These are phyloP conservation scores for Calliopum simillimum DNA, from an alignment of 2,888 invertebrate species.

Conservation along the genomic window DNA sequence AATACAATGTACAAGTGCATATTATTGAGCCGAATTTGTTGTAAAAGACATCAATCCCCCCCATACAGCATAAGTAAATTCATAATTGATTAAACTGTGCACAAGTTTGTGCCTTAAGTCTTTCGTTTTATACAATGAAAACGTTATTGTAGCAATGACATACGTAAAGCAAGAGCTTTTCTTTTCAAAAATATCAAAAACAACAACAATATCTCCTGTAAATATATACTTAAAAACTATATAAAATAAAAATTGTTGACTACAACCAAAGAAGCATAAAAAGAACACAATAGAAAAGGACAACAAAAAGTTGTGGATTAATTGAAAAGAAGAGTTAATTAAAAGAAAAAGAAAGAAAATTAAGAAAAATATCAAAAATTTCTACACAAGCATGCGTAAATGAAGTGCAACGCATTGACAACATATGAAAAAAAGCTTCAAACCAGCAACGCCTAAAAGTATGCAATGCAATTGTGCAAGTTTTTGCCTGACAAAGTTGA, in stretches of 20 bases:
- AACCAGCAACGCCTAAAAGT: no score
- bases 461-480: no score
- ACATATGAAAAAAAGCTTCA: background rate
- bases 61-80: no score
- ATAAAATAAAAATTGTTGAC: conserved; percentile 48
- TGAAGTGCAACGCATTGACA: conserved; percentile 46
- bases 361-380: conserved; percentile 31
- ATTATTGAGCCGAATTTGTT: no score
- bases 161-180: background rate
- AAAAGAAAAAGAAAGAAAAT: conserved; percentile 39
- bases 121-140: conserved; percentile 9
- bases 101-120: conserved; percentile 37
- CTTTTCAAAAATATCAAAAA: background rate
- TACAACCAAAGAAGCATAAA: conserved; percentile 57
- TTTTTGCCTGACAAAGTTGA: no score
- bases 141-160: no score
- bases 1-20: no score
- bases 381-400: conserved; percentile 55
- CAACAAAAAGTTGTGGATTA: conserved; percentile 53
- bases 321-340: conserved; percentile 51
- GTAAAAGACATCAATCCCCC: no score
- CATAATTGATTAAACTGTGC: conserved; percentile 16
- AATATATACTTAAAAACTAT: conserved; percentile 48
- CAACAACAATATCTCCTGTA: conserved; percentile 52
- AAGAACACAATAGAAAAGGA: conserved; percentile 58